Percentiles rank a stretch among this genome's conserved stretches.
Evolutionary conservation across 2,797 vertebrate species (phyloP).

Genomic region (Sebastes hubbsi): DNA sequence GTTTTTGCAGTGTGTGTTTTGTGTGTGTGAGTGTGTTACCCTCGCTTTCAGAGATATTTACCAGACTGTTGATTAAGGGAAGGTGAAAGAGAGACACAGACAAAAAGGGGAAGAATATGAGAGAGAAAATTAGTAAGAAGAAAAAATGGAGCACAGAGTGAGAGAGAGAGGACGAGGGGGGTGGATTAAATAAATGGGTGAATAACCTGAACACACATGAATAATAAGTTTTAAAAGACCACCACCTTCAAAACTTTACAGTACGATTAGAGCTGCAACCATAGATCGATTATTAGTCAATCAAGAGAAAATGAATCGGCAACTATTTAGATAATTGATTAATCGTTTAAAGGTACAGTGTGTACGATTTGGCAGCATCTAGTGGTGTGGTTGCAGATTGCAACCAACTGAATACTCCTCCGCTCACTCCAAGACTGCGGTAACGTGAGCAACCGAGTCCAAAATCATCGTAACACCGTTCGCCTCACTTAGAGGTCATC

Average conservation of each 20-base stretch:
- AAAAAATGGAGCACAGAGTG: background rate
- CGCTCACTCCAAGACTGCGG: too few species aligned
- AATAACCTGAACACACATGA: background rate
- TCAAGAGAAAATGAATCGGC: background rate
- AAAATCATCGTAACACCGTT: too few species aligned
- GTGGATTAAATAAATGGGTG: background rate
- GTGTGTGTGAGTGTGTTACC: background rate
- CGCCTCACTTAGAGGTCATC: too few species aligned
- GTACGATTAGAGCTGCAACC: background rate
- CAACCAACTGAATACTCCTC: too few species aligned
- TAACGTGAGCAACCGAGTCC: too few species aligned
- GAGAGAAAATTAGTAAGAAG: background rate
- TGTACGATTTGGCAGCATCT: too few species aligned
- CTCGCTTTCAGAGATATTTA: conserved; percentile 17
- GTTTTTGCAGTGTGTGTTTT: conserved; percentile 2
- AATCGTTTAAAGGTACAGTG: too few species aligned
- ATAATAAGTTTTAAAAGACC: background rate
- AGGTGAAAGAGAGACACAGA: conserved; percentile 18
- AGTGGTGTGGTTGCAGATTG: too few species aligned
- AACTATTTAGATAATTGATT: too few species aligned
- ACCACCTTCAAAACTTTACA: background rate
- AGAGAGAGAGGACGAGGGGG: background rate
- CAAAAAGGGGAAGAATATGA: background rate
- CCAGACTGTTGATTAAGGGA: conserved; percentile 17
- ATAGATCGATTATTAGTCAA: background rate